Base-by-base conservation (phyloP, 2,113 vertebrate species). In the Ceyx melanurus region DNA sequence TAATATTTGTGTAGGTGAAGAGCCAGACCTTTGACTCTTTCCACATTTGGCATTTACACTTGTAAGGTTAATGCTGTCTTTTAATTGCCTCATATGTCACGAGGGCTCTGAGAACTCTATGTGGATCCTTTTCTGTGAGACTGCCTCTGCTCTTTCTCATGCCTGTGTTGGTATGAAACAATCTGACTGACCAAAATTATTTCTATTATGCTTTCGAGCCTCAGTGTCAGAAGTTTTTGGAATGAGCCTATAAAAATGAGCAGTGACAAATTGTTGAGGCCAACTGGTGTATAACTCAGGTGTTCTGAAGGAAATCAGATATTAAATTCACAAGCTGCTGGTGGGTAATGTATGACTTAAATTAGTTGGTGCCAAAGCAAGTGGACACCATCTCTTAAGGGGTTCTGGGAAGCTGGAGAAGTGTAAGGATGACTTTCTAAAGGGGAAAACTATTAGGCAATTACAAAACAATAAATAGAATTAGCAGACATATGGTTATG, bases 111-210 rank as follows among this genome's bases (percentile, higher is more conserved):
- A 83, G 31, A 7, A 29, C 26, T 60, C 51, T 26, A 40, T 60
- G 57, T 1, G 0, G 43, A 53, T 35, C 40, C 40, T 76, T 26
- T 65, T 42, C 64, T 66, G 21, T 5, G 35, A 61, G 77, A 40
- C 29, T 45, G 1, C 25, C 33, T 70, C 73, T 1, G 2, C 20
- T 13, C 7, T 58, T 54, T 4, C 13, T 3, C 1, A 5, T 0
- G 2, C 13, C 8, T 33, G 37, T 40, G 19, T 57, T 67, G 21
- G 4, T n/a, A 43, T 57, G n/a, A 51, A 4, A 0, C 20, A 7
- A 11, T 57, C 21, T 40, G 1, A 42, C 13, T 50, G 21, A 48
- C 19, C 11, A 11, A 9, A 54, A 7, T 28, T 50, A 1, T 48
- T 67, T 64, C 56, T 78, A 61, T 46, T 88, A 11, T 26, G 6